Evolutionary conservation across 2,797 vertebrate species (phyloP).

Genomic region (Sebastolobus altivelis): DNA sequence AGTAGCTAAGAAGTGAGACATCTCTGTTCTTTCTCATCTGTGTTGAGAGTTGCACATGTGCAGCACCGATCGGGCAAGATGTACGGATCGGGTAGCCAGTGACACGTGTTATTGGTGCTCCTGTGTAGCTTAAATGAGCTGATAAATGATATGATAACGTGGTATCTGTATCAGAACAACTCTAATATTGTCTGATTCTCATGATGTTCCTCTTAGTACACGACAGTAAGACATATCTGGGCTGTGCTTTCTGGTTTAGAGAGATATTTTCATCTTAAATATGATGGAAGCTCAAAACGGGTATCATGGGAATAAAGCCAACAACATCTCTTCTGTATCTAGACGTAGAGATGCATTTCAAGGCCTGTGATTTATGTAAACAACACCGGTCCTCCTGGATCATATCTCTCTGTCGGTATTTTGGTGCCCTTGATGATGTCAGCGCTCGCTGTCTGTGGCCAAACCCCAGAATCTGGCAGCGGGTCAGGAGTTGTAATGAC

Average conservation of each 20-base stretch:
- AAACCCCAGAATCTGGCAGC: constrained; percentile 42
- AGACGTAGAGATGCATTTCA: neutral
- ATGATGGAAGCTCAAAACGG: neutral
- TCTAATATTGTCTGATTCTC: neutral
- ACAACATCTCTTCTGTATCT: neutral
- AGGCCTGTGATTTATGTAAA: neutral
- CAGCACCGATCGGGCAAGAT: too few relatives aligned
- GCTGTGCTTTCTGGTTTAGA: neutral
- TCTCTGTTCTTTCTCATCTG: too few relatives aligned
- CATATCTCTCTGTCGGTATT: neutral
- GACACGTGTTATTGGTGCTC: too few relatives aligned
- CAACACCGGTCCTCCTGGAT: neutral
- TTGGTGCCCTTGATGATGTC: neutral
- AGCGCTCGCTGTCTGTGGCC: constrained; percentile 28
- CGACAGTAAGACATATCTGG: neutral
- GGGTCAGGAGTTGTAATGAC: constrained; percentile 56
- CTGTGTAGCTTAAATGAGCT: neutral
- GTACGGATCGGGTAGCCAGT: too few relatives aligned
- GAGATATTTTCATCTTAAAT: neutral
- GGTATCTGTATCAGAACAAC: neutral
- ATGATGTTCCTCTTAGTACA: neutral
- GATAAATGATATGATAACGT: neutral
- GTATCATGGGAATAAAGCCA: neutral
- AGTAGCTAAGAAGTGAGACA: too few relatives aligned
- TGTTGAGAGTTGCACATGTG: too few relatives aligned